These are phyloP conservation scores for Enteromius anoplus DNA, from an alignment of 2,797 vertebrate species.

Conservation along the genomic window DNA sequence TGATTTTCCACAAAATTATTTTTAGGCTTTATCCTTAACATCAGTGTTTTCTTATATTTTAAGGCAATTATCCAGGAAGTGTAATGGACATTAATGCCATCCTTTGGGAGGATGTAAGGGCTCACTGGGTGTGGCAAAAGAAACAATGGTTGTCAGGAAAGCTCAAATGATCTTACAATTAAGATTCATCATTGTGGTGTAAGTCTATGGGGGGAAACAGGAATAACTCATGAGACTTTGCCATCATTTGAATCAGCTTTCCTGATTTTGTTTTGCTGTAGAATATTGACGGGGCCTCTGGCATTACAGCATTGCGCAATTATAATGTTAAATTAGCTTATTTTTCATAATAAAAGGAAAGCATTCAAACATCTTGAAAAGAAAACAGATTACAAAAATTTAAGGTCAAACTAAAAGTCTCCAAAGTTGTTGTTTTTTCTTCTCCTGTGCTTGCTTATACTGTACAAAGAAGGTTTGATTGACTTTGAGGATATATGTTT, in stretches of 20 bases:
- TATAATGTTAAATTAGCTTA: neutral
- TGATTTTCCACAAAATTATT: no score
- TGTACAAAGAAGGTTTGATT: neutral
- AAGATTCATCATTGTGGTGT: neutral
- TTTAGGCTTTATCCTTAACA: no score
- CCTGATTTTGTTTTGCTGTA: neutral
- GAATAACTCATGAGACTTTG: neutral
- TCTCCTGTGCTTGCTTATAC: no score
- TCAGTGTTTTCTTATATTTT: no score
- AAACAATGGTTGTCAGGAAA: neutral
- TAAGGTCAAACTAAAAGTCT: conserved; percentile 1
- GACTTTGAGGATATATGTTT: neutral
- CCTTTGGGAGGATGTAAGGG: neutral
- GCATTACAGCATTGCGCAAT: neutral
- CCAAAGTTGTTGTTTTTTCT: neutral
- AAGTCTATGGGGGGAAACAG: neutral
- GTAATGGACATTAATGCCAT: neutral
- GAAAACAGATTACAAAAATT: neutral
- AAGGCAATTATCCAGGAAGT: neutral
- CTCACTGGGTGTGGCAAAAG: neutral
- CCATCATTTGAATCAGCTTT: neutral
- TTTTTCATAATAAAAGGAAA: neutral
- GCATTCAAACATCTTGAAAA: neutral
- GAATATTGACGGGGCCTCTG: neutral
- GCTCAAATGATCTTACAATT: neutral